A percentile compares a stretch with the other conserved stretches of the same genome.
These are phyloP conservation scores for Colletes collaris DNA, from an alignment of 2,888 invertebrate genomes.

Conservation along the genomic window DNA sequence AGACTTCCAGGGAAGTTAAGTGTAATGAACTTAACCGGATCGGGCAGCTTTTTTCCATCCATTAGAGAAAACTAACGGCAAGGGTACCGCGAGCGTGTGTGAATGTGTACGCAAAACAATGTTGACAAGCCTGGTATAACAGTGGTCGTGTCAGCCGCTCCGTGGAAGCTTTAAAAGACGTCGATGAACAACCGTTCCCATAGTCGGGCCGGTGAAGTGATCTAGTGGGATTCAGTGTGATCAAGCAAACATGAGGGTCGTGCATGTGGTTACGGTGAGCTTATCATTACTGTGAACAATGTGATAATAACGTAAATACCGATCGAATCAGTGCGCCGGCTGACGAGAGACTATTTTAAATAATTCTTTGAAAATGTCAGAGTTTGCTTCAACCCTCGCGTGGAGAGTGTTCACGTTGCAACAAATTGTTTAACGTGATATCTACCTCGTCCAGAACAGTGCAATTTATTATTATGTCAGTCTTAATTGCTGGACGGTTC, in stretches of 20 bases:
- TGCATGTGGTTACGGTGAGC: slow-evolving; percentile 76
- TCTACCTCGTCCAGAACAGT: background rate
- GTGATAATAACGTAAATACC: background rate
- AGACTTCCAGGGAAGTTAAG: slow-evolving; percentile 2
- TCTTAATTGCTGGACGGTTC: no score
- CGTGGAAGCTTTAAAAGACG: slow-evolving; percentile 76
- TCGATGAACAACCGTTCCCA: slow-evolving; percentile 69
- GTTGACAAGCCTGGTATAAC: slow-evolving; percentile 55
- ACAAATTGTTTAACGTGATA: background rate
- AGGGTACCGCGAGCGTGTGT: slow-evolving; percentile 4
- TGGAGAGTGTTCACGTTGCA: background rate
- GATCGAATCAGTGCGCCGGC: no score
- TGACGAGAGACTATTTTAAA: no score
- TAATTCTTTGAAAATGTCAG: no score
- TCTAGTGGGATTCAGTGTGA: slow-evolving; percentile 65
- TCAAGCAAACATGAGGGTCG: slow-evolving; percentile 73
- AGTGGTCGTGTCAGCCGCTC: slow-evolving; percentile 36
- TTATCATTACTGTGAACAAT: background rate
- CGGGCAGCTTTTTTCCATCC: slow-evolving; percentile 4
- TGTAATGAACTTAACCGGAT: slow-evolving; percentile 23
- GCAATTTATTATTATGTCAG: no score
- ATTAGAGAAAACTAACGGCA: slow-evolving; percentile 40
- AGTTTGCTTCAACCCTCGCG: background rate
- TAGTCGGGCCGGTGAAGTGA: slow-evolving; percentile 67
- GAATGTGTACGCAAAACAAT: slow-evolving; percentile 33